Percentiles rank a stretch among this genome's conserved stretches.
Evolutionary conservation across 2,888 invertebrate genomes (phyloP).

Genomic region (Ischnura elegans): DNA sequence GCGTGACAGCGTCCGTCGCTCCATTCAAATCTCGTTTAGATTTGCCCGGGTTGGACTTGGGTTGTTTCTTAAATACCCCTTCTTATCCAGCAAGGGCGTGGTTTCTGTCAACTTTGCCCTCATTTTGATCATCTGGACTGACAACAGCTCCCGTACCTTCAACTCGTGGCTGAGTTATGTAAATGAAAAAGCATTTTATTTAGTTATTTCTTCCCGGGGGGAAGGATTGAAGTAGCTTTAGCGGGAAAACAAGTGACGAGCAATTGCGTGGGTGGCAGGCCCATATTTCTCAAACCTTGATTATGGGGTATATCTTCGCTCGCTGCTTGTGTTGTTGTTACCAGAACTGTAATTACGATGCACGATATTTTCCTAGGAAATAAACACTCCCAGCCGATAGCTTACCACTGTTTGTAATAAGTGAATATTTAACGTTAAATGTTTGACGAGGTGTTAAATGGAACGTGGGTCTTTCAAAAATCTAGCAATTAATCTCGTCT

Average conservation of each 20-base stretch:
- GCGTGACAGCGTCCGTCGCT: background rate
- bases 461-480: too few relatives aligned
- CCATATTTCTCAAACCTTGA: too few relatives aligned
- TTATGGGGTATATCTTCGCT: too few relatives aligned
- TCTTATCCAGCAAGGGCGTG: background rate
- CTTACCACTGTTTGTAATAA: too few relatives aligned
- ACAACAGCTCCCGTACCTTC: background rate
- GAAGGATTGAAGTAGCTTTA: background rate
- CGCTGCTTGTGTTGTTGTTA: too few relatives aligned
- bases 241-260: background rate
- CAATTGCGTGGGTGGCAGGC: background rate
- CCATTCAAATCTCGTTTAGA: background rate
- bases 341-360: too few relatives aligned
- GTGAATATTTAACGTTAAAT: too few relatives aligned
- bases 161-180: background rate
- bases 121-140: background rate
- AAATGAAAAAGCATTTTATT: background rate
- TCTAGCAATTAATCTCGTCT: too few relatives aligned
- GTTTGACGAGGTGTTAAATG: too few relatives aligned
- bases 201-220: background rate
- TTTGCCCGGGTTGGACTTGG: background rate
- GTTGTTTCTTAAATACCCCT: background rate
- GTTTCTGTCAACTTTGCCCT: background rate
- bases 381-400: too few relatives aligned
- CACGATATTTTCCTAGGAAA: too few relatives aligned